These are phyloP conservation scores for Spatulosminthurus flaviceps DNA, from an alignment of 2,888 invertebrate species.

Conservation along the genomic window DNA sequence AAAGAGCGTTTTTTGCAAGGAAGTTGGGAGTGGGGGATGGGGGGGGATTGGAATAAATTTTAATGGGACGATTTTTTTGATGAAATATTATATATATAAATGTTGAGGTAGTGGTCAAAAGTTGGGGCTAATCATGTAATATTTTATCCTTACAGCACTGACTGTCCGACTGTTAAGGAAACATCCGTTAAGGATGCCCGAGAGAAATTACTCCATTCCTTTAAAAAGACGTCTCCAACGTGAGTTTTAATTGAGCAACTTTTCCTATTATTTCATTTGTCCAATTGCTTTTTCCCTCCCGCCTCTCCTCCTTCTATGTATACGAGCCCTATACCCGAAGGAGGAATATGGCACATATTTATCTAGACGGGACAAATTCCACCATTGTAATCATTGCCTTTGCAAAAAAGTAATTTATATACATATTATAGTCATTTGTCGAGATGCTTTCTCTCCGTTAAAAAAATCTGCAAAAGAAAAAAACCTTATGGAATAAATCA, in stretches of 20 bases:
- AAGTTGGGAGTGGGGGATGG: too few species aligned
- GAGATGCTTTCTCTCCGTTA: too few species aligned
- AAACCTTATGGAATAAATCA: too few species aligned
- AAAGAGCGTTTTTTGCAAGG: too few species aligned
- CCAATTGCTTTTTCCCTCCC: background rate
- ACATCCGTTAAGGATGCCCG: slow-evolving; percentile 63
- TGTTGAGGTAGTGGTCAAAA: slow-evolving; percentile 11
- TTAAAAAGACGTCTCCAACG: slow-evolving; percentile 45
- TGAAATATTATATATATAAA: too few species aligned
- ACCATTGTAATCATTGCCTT: too few species aligned
- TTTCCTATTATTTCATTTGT: slow-evolving; percentile 35
- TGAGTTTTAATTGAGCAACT: slow-evolving; percentile 38
- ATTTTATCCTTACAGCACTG: slow-evolving; percentile 58
- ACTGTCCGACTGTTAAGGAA: slow-evolving; percentile 68
- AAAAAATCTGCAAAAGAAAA: too few species aligned
- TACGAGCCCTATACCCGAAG: background rate
- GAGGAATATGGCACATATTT: background rate
- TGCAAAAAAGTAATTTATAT: too few species aligned
- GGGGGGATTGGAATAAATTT: too few species aligned
- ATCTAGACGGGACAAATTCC: too few species aligned
- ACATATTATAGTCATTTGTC: too few species aligned
- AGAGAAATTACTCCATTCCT: slow-evolving; percentile 49
- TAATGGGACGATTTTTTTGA: too few species aligned
- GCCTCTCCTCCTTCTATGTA: background rate
- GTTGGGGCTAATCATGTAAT: slow-evolving; percentile 19